Evolutionary conservation across 2,888 invertebrate genomes (phyloP).

Genomic region (Caenorhabditis uteleia): DNA sequence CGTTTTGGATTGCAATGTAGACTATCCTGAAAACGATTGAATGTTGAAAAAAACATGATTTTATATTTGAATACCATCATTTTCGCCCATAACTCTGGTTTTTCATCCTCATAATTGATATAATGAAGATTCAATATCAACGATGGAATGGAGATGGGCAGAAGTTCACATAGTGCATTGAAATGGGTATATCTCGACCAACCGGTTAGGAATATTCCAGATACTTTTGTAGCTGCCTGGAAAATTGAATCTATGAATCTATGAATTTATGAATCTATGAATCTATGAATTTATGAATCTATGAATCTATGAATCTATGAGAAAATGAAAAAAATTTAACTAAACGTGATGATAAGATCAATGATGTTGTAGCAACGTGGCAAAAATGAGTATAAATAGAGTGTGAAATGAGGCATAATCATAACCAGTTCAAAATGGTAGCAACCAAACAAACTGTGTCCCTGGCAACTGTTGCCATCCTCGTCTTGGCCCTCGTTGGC

Average conservation of each 20-base stretch:
- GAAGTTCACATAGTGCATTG: conserved; percentile 72
- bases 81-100: conserved; percentile 8
- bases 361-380: too few species aligned
- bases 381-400: too few species aligned
- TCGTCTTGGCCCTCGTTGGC: too few species aligned
- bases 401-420: too few species aligned
- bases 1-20: background rate
- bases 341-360: too few species aligned
- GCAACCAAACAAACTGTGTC: too few species aligned
- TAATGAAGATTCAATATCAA: conserved; percentile 57
- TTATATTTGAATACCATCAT: conserved; percentile 15
- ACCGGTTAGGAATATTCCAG: conserved; percentile 66
- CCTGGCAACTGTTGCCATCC: too few species aligned
- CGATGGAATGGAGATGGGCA: conserved; percentile 70
- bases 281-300: background rate
- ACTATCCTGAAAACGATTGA: conserved; percentile 1
- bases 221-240: conserved; percentile 15
- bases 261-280: background rate
- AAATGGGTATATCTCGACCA: conserved; percentile 72
- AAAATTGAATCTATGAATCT: too few species aligned
- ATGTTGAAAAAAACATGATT: background rate
- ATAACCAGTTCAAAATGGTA: too few species aligned
- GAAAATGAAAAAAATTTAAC: too few species aligned
- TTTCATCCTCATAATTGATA: conserved; percentile 22
- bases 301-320: too few species aligned